Evolutionary conservation across 2,888 invertebrate genomes (phyloP).

Genomic region (Eueremaeus valkanovi): DNA sequence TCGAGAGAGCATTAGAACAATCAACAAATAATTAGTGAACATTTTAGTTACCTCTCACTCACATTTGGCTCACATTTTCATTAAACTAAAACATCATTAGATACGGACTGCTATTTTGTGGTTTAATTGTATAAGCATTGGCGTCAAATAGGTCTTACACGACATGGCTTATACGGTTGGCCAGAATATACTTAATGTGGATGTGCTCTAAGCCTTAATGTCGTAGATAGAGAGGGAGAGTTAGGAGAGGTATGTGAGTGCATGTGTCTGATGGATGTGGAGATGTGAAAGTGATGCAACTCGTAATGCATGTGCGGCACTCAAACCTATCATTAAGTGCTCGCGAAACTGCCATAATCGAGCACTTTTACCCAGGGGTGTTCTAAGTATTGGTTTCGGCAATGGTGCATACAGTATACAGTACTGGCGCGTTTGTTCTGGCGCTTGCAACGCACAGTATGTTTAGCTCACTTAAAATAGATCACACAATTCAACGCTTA

Average conservation of each 20-base stretch:
- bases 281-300: conserved; percentile 33
- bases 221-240: background rate
- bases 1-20: conserved; percentile 25
- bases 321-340: conserved; percentile 38
- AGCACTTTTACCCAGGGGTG: conserved; percentile 31
- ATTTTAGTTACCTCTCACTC: conserved; percentile 37
- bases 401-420: conserved; percentile 15
- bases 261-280: background rate
- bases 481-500: conserved; percentile 27
- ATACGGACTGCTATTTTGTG: conserved; percentile 34
- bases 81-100: conserved; percentile 38
- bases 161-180: background rate
- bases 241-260: conserved; percentile 5
- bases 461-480: conserved; percentile 23
- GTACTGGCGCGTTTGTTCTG: background rate
- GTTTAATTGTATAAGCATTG: conserved; percentile 31
- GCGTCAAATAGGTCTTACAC: conserved; percentile 27
- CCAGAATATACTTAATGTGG: conserved; percentile 18
- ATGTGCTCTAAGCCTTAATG: conserved; percentile 29
- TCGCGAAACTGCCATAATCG: conserved; percentile 37
- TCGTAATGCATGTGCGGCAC: conserved; percentile 36
- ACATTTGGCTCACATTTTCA: conserved; percentile 25
- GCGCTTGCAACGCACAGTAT: background rate
- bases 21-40: conserved; percentile 36
- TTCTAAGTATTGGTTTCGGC: conserved; percentile 36